phyloP scores from a whole-genome alignment of 2,113 vertebrate species.

The Polypterus bichir region DNA sequence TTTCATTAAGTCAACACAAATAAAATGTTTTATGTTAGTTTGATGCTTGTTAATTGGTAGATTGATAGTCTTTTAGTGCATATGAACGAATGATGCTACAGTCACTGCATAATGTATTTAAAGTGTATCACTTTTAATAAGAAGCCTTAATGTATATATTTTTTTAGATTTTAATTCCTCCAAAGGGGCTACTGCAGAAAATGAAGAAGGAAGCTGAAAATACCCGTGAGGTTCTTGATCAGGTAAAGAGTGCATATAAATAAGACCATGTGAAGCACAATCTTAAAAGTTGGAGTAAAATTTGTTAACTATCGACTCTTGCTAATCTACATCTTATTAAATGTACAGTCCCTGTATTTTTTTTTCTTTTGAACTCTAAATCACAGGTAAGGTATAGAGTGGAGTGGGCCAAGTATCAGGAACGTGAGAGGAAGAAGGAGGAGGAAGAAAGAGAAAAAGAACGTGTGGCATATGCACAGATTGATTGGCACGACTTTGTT shows the following conservation, averaged over 20 bases:
- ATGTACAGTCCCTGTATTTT: neutral
- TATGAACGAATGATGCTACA: too few relatives aligned
- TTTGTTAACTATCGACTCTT: neutral
- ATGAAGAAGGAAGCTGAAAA: conserved; percentile 90
- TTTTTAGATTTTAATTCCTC: conserved; percentile 84
- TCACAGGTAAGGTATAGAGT: conserved; percentile 84
- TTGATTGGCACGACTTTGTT: conserved; percentile 97
- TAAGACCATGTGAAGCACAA: neutral
- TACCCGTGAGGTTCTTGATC: conserved; percentile 86
- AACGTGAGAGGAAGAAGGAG: conserved; percentile 90
- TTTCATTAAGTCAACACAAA: too few relatives aligned
- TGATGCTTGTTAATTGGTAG: too few relatives aligned
- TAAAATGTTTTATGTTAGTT: too few relatives aligned
- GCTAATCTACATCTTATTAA: neutral
- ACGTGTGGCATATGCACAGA: conserved; percentile 90
- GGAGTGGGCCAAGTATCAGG: conserved; percentile 97
- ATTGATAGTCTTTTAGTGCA: too few relatives aligned
- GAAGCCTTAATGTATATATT: neutral
- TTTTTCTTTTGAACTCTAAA: neutral
- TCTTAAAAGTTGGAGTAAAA: neutral
- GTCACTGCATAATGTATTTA: neutral
- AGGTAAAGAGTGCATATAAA: conserved; percentile 51
- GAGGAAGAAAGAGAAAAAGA: conserved; percentile 95
- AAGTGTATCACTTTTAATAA: neutral
- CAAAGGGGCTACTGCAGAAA: conserved; percentile 80